A percentile compares a stretch with the other conserved stretches of the same genome.
These are phyloP conservation scores for Leucoraja ocellata DNA, from an alignment of 2,797 vertebrate species.

Conservation along the genomic window DNA sequence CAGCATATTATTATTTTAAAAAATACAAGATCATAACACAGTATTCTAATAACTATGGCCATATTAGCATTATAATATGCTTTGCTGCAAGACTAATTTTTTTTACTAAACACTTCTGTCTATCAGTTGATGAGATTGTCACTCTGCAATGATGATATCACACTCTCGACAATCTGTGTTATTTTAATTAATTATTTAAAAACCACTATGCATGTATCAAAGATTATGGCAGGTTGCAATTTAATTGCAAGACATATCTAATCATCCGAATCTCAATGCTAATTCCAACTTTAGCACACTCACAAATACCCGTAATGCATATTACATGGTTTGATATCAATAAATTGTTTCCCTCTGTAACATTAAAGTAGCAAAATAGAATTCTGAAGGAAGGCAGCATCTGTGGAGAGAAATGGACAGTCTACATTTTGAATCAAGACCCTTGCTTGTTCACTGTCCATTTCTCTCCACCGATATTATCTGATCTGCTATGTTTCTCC, in stretches of 20 bases:
- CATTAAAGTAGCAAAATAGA: background rate
- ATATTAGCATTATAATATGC: background rate
- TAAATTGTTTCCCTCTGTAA: background rate
- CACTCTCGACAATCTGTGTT: background rate
- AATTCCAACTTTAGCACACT: background rate
- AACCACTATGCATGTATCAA: background rate
- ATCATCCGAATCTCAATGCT: background rate
- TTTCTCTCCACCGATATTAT: too few relatives aligned
- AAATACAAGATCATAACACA: background rate
- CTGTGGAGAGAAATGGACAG: too few relatives aligned
- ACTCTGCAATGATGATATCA: background rate
- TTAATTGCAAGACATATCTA: background rate
- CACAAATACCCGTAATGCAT: slow-evolving; percentile 28
- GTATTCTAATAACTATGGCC: background rate
- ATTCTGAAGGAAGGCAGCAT: too few relatives aligned
- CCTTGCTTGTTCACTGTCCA: too few relatives aligned
- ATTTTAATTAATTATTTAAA: background rate
- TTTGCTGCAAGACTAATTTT: background rate
- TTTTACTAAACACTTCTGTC: slow-evolving; percentile 4
- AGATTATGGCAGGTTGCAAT: background rate
- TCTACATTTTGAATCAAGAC: too few relatives aligned
- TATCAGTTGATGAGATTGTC: background rate
- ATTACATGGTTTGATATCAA: background rate
- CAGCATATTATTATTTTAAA: background rate
- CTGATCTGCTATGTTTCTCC: too few relatives aligned